Base-by-base conservation (phyloP, 2,888 invertebrate species). In the Troides oblongomaculatus region DNA sequence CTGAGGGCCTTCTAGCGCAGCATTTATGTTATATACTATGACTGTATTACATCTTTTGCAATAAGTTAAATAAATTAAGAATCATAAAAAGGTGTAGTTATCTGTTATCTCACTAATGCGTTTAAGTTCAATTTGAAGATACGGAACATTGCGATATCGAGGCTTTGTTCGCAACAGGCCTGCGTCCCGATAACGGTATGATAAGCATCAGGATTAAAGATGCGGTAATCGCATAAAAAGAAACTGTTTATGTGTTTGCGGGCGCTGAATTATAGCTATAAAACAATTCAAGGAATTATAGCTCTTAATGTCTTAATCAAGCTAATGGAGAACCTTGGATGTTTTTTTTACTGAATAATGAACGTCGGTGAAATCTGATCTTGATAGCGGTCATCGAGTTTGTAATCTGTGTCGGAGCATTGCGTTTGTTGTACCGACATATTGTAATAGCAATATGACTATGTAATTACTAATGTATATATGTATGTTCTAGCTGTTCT, bases 301-400 rank as follows among this genome's bases (percentile, higher is more conserved):
- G 66, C 66, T 64, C 70, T 66, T 70, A 70, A 70, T 66, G 66
- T 63, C 70, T 70, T 61, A 70, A 70, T 70, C 70, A 70, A 61
- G 59, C 66, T 70, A 70, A 70, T 70, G 70, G 70, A 50, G 62
- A 23, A 58, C 50, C 66, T 66, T 66, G 23, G 12, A 46, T 12
- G 46, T 12, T 46, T 46, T 8, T 46, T 69, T 65, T 70, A 70
- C 62, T 70, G 66, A 70, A 66, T 66, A 70, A 69, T 69, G 62
- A 59, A 50, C n/a, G 64, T 62, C 69, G 58, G 66, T 70, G 39
- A 59, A 66, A 70, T 70, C 62, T 66, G 66, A 70, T 70, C 70
- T 50, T 66, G 70, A 66, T 66, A 66, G 61, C 60, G 61, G 61
- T 59, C 56, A 56, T 61, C 12, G 59, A 46, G 68, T 60, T 64